Percentiles rank a stretch among this genome's conserved stretches.
Evolutionary conservation across 2,888 invertebrate genomes (phyloP).

Genomic region (Cheilosia vernalis): DNA sequence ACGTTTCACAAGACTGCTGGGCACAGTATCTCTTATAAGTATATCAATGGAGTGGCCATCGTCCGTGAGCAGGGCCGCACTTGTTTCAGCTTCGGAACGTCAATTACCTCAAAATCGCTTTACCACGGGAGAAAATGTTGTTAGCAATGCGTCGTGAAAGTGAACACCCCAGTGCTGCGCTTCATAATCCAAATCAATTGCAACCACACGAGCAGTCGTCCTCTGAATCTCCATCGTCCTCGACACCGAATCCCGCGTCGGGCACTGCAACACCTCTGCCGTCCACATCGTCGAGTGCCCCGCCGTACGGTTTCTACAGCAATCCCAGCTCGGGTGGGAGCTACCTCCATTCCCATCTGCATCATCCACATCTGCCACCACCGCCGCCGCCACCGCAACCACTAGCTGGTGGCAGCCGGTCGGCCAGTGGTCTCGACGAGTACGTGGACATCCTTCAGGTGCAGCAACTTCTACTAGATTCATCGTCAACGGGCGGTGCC

Average conservation of each 20-base stretch:
- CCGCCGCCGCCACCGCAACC: conserved; percentile 67
- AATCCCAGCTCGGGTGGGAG: conserved; percentile 73
- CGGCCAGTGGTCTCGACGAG: conserved; percentile 85
- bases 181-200: conserved; percentile 65
- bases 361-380: conserved; percentile 76
- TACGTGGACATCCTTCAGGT: conserved; percentile 94
- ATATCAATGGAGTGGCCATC: conserved; percentile 55
- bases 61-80: background rate
- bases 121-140: conserved; percentile 83
- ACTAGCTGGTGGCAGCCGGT: conserved; percentile 42
- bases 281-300: conserved; percentile 74
- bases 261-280: conserved; percentile 59
- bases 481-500: conserved; percentile 79
- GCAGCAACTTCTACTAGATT: conserved; percentile 88
- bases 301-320: conserved; percentile 77
- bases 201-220: conserved; percentile 60
- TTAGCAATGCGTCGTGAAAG: conserved; percentile 91
- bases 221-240: conserved; percentile 73
- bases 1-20: background rate
- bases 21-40: background rate
- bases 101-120: conserved; percentile 52
- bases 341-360: conserved; percentile 73
- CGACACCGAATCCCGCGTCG: conserved; percentile 10
- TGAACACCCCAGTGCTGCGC: conserved; percentile 84
- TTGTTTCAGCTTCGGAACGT: conserved; percentile 8